A percentile compares a stretch with the other conserved stretches of the same genome.
Evolutionary conservation across 2,797 vertebrate species (phyloP).

Genomic region (Hephaestus fuliginosus): DNA sequence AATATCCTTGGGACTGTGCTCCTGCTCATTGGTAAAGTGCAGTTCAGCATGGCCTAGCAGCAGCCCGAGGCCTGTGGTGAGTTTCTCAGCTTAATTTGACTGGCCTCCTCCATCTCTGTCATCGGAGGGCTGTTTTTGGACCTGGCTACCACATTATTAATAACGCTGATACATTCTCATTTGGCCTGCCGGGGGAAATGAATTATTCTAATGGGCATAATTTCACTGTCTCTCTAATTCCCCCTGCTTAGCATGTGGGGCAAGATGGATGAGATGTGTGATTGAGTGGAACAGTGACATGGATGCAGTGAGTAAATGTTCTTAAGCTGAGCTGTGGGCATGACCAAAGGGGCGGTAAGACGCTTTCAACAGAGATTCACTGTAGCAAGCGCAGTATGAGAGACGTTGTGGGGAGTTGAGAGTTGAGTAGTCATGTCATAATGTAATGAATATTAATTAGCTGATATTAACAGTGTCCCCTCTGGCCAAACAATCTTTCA

Average conservation of each 20-base stretch:
- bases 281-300: slow-evolving; percentile 64
- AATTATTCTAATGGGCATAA: slow-evolving; percentile 83
- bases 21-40: slow-evolving; percentile 26
- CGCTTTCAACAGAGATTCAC: slow-evolving; percentile 8
- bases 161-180: slow-evolving; percentile 78
- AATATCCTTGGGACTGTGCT: slow-evolving; percentile 8
- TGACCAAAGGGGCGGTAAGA: slow-evolving; percentile 13
- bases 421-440: slow-evolving; percentile 29
- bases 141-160: slow-evolving; percentile 78
- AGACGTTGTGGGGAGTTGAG: neutral
- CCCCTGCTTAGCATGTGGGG: slow-evolving; percentile 54
- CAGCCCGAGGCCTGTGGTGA: slow-evolving; percentile 45
- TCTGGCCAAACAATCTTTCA: slow-evolving; percentile 22
- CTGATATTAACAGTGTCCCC: slow-evolving; percentile 25
- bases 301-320: slow-evolving; percentile 59
- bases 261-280: slow-evolving; percentile 68
- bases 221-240: slow-evolving; percentile 69
- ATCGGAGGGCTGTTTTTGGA: slow-evolving; percentile 77
- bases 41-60: slow-evolving; percentile 34
- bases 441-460: slow-evolving; percentile 50
- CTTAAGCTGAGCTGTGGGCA: slow-evolving; percentile 35
- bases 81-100: slow-evolving; percentile 67
- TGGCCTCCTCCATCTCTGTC: slow-evolving; percentile 80
- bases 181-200: slow-evolving; percentile 74
- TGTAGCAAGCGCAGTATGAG: slow-evolving; percentile 20